phyloP scores from a whole-genome alignment of 2,888 invertebrate genomes.

The Phyllotreta striolata region DNA sequence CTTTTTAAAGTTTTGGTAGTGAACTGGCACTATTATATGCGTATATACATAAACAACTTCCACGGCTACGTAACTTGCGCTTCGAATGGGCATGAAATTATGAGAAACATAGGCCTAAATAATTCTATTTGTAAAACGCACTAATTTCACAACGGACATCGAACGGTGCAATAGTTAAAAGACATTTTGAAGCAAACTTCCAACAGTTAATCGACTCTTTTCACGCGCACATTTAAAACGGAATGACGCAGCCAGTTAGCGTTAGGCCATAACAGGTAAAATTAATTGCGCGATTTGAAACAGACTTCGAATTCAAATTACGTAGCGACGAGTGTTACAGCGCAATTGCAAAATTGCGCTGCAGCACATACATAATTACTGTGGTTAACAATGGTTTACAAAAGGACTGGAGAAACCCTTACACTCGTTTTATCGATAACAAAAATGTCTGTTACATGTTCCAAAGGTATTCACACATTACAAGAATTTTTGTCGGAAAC shows the following conservation, averaged over 20 bases:
- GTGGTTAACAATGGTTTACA: conserved; percentile 41
- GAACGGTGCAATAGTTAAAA: too few relatives aligned
- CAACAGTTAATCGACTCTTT: too few relatives aligned
- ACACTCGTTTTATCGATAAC: not conserved
- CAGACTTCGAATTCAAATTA: conserved; percentile 48
- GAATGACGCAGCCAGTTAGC: not conserved
- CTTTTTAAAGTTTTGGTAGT: conserved; percentile 53
- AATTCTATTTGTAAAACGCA: too few relatives aligned
- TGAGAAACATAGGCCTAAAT: conserved; percentile 2
- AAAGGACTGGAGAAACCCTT: conserved; percentile 14
- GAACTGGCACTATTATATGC: conserved; percentile 54
- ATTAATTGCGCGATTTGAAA: too few relatives aligned
- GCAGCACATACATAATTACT: conserved; percentile 51
- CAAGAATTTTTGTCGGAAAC: not conserved
- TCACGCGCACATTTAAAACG: not conserved
- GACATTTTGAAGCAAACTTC: too few relatives aligned
- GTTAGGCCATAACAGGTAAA: conserved; percentile 13
- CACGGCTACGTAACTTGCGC: conserved; percentile 14
- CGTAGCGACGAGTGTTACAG: conserved; percentile 53
- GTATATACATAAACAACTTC: conserved; percentile 44
- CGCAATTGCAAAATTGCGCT: conserved; percentile 48
- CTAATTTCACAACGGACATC: too few relatives aligned
- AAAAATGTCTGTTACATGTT: not conserved
- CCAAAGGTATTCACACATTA: not conserved
- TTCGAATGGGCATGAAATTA: not conserved